Percentiles rank a stretch among this genome's conserved stretches.
Conservation (phyloP, 1,140 invertebrate genomes). For the Eriosoma lanigerum region DNA sequence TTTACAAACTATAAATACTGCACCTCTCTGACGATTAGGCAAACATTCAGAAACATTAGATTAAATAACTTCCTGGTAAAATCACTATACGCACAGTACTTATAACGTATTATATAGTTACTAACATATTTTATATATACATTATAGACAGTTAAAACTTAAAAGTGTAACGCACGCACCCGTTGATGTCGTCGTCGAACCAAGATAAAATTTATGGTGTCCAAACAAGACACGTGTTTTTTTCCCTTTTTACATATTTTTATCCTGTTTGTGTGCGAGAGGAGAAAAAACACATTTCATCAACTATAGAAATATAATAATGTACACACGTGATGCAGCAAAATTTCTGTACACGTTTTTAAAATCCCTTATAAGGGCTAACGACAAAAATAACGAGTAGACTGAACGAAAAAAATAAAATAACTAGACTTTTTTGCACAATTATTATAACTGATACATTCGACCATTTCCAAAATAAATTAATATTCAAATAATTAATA, state of each 20-base stretch:
- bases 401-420: not conserved
- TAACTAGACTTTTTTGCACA: not conserved
- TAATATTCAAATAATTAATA: too few species aligned
- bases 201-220: conserved; percentile 12
- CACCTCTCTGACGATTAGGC: too few species aligned
- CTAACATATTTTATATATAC: too few species aligned
- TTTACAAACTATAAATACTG: too few species aligned
- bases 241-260: conserved; percentile 27
- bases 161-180: too few species aligned
- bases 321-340: not conserved
- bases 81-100: too few species aligned
- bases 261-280: not conserved
- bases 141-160: too few species aligned
- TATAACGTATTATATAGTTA: too few species aligned
- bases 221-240: conserved; percentile 30
- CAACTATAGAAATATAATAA: not conserved
- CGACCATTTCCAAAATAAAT: not conserved
- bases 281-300: conserved; percentile 30
- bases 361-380: not conserved
- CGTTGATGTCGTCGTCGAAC: not conserved
- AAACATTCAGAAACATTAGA: too few species aligned
- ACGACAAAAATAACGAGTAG: conserved; percentile 14
- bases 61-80: too few species aligned
- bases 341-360: conserved; percentile 6
- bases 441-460: not conserved